A percentile compares a stretch with the other conserved stretches of the same genome.
Conservation (phyloP, 2,888 invertebrate genomes). For the Andrena chrysosceles region DNA sequence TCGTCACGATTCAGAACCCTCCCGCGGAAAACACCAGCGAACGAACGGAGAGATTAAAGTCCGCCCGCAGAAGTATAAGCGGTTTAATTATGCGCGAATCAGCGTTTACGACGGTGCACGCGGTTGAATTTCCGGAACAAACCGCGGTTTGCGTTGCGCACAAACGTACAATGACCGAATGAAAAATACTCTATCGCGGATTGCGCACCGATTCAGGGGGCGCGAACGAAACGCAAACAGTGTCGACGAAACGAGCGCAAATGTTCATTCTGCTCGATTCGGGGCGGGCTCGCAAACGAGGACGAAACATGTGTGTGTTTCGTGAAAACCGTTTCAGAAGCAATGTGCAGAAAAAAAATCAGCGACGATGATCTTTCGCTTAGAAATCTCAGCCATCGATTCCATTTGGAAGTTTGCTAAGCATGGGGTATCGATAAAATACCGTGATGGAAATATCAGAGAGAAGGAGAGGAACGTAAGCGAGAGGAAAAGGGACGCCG, state of each 20-base stretch:
- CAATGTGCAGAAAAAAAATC: not conserved
- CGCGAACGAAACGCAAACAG: constrained; percentile 10
- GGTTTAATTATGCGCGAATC: constrained; percentile 34
- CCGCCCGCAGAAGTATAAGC: not conserved
- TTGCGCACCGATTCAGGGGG: constrained; percentile 8
- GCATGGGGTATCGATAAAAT: constrained; percentile 26
- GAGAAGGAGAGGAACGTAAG: not conserved
- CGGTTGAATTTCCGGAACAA: not conserved
- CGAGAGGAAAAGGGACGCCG: not conserved
- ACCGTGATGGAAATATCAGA: constrained; percentile 7
- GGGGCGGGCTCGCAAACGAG: not conserved
- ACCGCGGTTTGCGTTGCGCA: not conserved
- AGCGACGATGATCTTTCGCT: not conserved
- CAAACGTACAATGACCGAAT: not conserved
- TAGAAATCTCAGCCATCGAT: not conserved
- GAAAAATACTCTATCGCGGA: constrained; percentile 24
- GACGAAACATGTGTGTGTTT: too few relatives aligned
- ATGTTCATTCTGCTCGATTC: constrained; percentile 31
- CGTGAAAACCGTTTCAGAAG: not conserved
- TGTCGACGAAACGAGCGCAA: not conserved
- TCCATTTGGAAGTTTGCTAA: not conserved
- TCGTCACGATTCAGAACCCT: not conserved
- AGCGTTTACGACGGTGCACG: not conserved
- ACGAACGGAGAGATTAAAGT: constrained; percentile 10
- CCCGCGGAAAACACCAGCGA: constrained; percentile 14